Base-by-base conservation (phyloP, 2,888 invertebrate species). In the Heliconius cydno region DNA sequence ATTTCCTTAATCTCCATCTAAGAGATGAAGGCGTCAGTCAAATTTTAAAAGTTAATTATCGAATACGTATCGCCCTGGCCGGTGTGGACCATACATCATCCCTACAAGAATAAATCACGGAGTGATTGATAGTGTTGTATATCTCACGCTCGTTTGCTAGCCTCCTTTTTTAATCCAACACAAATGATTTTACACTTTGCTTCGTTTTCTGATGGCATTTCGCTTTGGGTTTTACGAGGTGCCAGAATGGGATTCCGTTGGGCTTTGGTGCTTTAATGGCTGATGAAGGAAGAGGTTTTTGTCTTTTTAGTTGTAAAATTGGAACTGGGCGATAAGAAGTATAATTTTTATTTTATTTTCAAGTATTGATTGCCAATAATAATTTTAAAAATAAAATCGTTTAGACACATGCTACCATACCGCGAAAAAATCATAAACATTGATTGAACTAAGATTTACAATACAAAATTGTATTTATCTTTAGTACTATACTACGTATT, bases 1-100 rank as follows among this genome's bases (percentile, higher is more conserved):
- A 76, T 77, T 79, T 73, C 74, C 70, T 75, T 82, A 80, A 86
- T 85, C 82, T 83, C 52, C 85, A 82, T 83, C 83, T 86, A 66
- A 77, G 79, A 90, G 87, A 92, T 92, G 90, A 91, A 92, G 92
- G 93, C 89, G 92, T 93, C 91, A 90, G 90, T 94, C 94, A 93
- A 92, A 92, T 90, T 91, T 91, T 90, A 94, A 94, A 94, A 94
- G 94, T 95, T 95, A 95, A 95, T 95, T 95, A 95, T 92, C 91
- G 89, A 90, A 92, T 91, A 91, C 92, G 92, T 90, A 91, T 90
- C 60, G 60, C 60, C 89, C 91, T 89, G 88, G 86, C 88, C 88
- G 52, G 87, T 88, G 87, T 87, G 77, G 81, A 85, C 83, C 80
- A 94, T 94, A 92, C 93, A 95, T 95, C 94, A 95, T 93, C 90